Evolutionary conservation across 2,888 invertebrate species (phyloP), one percentile per base, ranked within the genome.

Genomic region (Thera britannica): DNA sequence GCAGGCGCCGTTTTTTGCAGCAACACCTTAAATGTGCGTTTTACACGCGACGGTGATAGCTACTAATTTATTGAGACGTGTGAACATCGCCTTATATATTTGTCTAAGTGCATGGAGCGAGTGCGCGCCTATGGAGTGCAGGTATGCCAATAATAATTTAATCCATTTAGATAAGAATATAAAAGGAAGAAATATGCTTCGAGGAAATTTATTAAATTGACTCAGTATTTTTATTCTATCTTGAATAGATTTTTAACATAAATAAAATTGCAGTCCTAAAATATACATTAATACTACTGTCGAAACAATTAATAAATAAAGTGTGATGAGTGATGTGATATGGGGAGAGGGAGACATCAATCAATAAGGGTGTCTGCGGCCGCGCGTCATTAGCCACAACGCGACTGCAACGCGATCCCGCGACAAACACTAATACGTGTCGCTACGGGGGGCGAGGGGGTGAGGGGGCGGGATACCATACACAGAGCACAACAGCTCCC

Each of bases 11-110:
- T 64, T 69, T 69, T 72, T 69, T 69, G 67, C 68, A 48, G 23
- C n/a, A 23, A 58, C 54, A 54, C 59, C 49, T 62, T 38, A 38
- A 58, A 54, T 62, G 54, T 48, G 44, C 66, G 58, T 64, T 63
- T 12, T 60, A 67, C 72, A 72, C 72, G 72, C 69, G 57, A 69
- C 54, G 65, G 57, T 72, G 68, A 68, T 66, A 67, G 64, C 66
- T 59, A 67, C 68, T 71, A 69, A 72, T 72, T 72, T 59, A 62
- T 62, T 58, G 49, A 56, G 55, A 54, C 63, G 54, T 67, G 61
- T 64, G 59, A 59, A 67, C 54, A 62, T 63, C 59, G 58, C 54
- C 59, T 67, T 56, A 63, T 49, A 63, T 49, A 59, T 59, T 59
- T 54, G 58, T 58, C 62, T 67, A 49, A 68, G 62, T 64, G 69